Evolutionary conservation across 2,888 invertebrate species (phyloP), one percentile per base, ranked within the genome.

Genomic region (Campoplex nolae): DNA sequence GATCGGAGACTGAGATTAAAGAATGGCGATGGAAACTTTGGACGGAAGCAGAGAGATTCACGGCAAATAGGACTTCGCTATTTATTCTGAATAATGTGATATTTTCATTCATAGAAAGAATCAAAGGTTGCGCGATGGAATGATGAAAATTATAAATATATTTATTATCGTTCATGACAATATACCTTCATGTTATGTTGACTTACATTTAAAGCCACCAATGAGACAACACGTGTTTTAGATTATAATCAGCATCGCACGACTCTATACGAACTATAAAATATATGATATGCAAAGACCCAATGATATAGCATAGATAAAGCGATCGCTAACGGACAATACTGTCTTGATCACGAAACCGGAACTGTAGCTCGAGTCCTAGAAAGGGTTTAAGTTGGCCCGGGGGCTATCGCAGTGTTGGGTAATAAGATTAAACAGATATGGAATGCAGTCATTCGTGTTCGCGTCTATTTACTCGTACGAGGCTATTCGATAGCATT

Each of bases 281-380:
- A 70, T 45, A 48, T 86, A 76, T 45, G 51, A 74, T 18, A 56
- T 70, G 70, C 56, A 70, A 75, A 11, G 75, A 58, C 9, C 67
- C 42, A 35, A 54, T 70, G 45, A 77, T 76, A 77, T 18, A 56
- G 51, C 35, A n/a, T 16, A 54, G 70, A 81, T 71, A 77, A 38
- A 54, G 73, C 48, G 78, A 75, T 73, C 38, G 84, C 78, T 70
- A 83, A 75, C 79, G 78, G 84, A 67, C 70, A 87, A 76, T 80
- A 56, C 78, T 65, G 78, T 56, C 73, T 84, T 82, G 83, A 87
- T 87, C 84, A 83, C 84, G 87, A 86, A 87, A 86, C 88, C 89
- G 89, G 89, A 88, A 87, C 90, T 77, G 58, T 67, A 67, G 56
- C 68, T 68, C n/a, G 70, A 88, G 88, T 86, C 84, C 88, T 88